Percentiles rank a stretch among this genome's conserved stretches.
phyloP scores from a whole-genome alignment of 1,140 invertebrate genomes.

The Parapsyche elsis region DNA sequence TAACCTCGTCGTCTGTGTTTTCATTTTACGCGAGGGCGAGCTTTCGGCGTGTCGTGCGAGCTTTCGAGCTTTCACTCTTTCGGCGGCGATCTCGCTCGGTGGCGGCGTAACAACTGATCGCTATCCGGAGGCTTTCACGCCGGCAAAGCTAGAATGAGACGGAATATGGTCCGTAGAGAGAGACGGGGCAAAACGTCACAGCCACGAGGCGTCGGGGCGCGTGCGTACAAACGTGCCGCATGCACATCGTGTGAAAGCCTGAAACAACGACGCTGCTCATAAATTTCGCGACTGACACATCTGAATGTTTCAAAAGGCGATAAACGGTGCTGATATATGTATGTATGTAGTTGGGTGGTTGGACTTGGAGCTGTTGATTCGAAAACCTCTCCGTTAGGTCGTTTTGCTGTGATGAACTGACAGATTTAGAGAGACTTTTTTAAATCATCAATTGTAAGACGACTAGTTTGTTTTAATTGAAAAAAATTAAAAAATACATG shows the following conservation, averaged over 20 bases:
- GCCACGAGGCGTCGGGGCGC: slow-evolving; percentile 40
- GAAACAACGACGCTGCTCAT: not conserved
- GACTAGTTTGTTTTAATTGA: too few species aligned
- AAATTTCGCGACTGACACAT: too few species aligned
- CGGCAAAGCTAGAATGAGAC: not conserved
- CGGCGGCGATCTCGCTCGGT: slow-evolving; percentile 1
- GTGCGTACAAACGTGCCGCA: slow-evolving; percentile 34
- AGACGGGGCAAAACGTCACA: slow-evolving; percentile 38
- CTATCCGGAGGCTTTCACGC: slow-evolving; percentile 29
- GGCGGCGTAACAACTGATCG: slow-evolving; percentile 40
- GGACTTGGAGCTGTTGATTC: too few species aligned
- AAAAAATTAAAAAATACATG: too few species aligned
- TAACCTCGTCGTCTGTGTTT: not conserved
- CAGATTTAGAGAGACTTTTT: too few species aligned
- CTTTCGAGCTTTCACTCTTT: slow-evolving; percentile 6
- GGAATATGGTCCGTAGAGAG: not conserved
- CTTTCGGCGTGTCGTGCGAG: slow-evolving; percentile 16
- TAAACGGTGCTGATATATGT: too few species aligned
- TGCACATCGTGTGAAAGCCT: slow-evolving; percentile 31
- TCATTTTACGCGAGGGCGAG: not conserved
- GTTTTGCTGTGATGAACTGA: too few species aligned
- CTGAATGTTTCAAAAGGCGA: too few species aligned
- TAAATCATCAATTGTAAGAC: too few species aligned
- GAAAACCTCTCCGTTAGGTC: too few species aligned
- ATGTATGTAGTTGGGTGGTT: too few species aligned